These are phyloP conservation scores for Podargus strigoides DNA, from an alignment of 2,797 vertebrate species.

Conservation along the genomic window DNA sequence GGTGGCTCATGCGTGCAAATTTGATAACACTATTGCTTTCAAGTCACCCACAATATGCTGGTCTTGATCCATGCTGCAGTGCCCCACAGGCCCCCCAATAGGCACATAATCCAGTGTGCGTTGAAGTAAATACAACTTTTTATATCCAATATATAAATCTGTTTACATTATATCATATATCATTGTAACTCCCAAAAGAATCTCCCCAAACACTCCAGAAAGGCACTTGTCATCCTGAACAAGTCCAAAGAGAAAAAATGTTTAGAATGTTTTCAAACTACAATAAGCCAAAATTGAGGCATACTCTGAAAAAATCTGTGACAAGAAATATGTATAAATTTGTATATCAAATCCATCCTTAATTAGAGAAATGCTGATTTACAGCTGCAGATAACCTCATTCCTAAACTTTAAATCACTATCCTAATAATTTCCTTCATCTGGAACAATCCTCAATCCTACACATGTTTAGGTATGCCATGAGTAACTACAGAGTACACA, in stretches of 20 bases:
- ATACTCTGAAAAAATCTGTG: neutral
- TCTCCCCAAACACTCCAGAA: neutral
- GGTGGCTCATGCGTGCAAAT: neutral
- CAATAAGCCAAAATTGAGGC: neutral
- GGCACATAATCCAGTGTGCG: neutral
- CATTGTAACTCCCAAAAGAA: neutral
- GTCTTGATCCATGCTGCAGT: neutral
- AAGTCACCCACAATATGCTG: neutral
- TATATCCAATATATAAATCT: neutral
- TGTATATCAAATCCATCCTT: neutral
- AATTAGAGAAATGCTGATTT: neutral
- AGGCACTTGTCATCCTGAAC: neutral
- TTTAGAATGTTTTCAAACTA: neutral
- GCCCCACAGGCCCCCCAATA: accelerated
- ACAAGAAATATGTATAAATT: neutral
- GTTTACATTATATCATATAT: neutral
- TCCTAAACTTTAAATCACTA: neutral
- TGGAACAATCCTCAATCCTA: neutral
- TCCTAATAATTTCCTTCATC: neutral
- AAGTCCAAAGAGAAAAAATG: neutral
- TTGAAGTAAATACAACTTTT: neutral
- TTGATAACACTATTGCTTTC: neutral
- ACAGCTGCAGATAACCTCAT: neutral
- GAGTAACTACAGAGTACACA: neutral
- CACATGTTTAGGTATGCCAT: neutral